phyloP scores from a whole-genome alignment of 2,113 vertebrate genomes.

The Melospiza georgiana region DNA sequence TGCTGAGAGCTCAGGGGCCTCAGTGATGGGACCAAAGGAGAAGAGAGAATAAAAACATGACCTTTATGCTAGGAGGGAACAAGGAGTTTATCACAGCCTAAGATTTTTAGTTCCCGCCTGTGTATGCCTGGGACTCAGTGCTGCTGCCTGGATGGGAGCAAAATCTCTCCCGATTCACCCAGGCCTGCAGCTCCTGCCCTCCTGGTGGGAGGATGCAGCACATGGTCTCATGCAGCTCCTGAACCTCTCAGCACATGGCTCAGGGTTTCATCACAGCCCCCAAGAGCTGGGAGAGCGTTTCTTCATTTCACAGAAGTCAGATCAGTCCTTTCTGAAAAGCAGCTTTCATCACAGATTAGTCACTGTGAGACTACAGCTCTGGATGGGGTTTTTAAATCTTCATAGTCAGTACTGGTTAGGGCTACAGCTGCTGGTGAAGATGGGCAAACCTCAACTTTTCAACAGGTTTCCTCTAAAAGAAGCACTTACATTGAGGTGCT shows the following conservation, averaged over 20 bases:
- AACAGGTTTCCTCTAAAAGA: not conserved
- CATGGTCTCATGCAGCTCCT: not conserved
- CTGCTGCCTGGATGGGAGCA: not conserved
- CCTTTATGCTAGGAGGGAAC: not conserved
- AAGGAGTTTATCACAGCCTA: not conserved
- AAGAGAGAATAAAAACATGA: not conserved
- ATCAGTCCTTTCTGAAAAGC: not conserved
- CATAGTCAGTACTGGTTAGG: not conserved
- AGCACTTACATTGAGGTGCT: not conserved
- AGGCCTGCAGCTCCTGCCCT: not conserved
- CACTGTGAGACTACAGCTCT: not conserved
- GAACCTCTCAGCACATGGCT: not conserved
- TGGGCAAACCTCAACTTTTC: not conserved
- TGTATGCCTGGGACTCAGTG: rapidly evolving
- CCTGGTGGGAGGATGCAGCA: not conserved
- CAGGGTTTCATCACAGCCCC: not conserved
- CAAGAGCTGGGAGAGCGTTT: not conserved
- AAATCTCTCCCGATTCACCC: not conserved
- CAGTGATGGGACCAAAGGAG: not conserved
- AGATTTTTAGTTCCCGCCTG: not conserved
- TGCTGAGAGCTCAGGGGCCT: not conserved
- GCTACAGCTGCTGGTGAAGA: not conserved
- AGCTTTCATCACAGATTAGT: not conserved
- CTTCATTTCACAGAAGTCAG: not conserved
- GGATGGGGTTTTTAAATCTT: not conserved